These are phyloP conservation scores for Caenorhabditis imperialis DNA, from an alignment of 2,888 invertebrate species.

Conservation along the genomic window DNA sequence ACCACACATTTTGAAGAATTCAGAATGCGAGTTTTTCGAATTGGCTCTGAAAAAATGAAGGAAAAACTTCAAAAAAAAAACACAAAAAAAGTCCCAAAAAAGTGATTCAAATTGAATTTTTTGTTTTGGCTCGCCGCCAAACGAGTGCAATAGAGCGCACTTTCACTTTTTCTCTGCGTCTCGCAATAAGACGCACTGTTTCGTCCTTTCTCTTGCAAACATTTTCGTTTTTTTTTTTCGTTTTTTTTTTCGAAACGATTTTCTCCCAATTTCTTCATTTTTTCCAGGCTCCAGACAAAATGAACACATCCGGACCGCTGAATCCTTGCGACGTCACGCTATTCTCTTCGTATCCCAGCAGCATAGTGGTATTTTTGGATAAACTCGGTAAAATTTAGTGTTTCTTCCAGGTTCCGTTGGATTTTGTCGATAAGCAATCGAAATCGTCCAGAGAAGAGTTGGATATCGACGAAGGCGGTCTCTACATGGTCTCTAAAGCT, in stretches of 20 bases:
- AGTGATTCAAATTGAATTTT: slow-evolving; percentile 1
- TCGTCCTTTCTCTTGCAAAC: background rate
- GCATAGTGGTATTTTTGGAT: slow-evolving; percentile 4
- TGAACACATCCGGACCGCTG: slow-evolving; percentile 17
- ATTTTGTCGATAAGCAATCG: slow-evolving; percentile 16
- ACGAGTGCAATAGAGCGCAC: slow-evolving; percentile 25
- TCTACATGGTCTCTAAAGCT: slow-evolving; percentile 40
- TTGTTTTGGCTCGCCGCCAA: too few species aligned
- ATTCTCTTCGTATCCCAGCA: slow-evolving; percentile 1
- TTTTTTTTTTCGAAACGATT: background rate
- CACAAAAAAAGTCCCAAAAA: background rate
- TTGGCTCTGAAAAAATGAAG: background rate
- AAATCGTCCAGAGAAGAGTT: slow-evolving; percentile 13
- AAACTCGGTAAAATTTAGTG: background rate
- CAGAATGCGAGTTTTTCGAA: background rate
- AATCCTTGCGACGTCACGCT: slow-evolving; percentile 4
- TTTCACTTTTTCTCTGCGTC: slow-evolving; percentile 24
- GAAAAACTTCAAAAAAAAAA: background rate
- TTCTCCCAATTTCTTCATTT: background rate
- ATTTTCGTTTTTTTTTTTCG: background rate
- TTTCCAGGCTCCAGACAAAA: background rate
- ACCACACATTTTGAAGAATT: too few species aligned
- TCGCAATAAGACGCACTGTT: slow-evolving; percentile 5
- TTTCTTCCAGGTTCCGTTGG: slow-evolving; percentile 28
- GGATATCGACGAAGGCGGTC: slow-evolving; percentile 23